Base-by-base conservation (phyloP, 2,113 vertebrate species). In the Tragelaphus buxtoni region DNA sequence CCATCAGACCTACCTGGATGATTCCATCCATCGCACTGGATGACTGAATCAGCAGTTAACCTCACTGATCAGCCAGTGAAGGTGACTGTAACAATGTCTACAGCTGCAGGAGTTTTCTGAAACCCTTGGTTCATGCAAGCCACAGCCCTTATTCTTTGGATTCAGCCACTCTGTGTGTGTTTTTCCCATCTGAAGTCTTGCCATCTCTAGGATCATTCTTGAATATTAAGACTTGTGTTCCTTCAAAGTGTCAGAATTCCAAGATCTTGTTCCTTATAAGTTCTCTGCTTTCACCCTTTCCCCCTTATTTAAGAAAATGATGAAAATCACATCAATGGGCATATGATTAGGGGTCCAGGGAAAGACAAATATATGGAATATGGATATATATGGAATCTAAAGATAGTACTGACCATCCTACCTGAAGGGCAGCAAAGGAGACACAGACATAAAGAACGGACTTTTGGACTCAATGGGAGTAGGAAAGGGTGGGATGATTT, bases 81-180 rank as follows among this genome's bases (percentile, higher is more conserved):
- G 6, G 10, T 72, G n/a, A 55, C 6, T 77, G 1, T 12, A 28
- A 24, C 58, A 80, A 4, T 69, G 0, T 80, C 4, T 84, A 63
- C 12, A 84, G 35, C 39, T 24, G 1, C 28, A 26, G 39, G 39
- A 42, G 42, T 42, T 42, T 42, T 42, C 5, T 74, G 24, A 28
- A 91, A 5, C 45, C 11, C 4, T 13, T 55, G 4, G 3, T 61
- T 61, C 82, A 8, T 72, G 26, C 4, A 35, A 47, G 4, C 3
- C 9, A 22, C 5, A 63, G 20, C 58, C 5, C 5, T 1, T 10
- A 1, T 12, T 63, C 30, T 91, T 85, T 22, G 20, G 7, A 42
- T 51, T 4, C 30, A 4, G 1, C 1, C 18, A 92, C 16, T 88
- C 13, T 32, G 0, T 26, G 4, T 26, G 4, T 79, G 24, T 2